phyloP scores from a whole-genome alignment of 2,113 vertebrate genomes.

The Sclerurus mexicanus region DNA sequence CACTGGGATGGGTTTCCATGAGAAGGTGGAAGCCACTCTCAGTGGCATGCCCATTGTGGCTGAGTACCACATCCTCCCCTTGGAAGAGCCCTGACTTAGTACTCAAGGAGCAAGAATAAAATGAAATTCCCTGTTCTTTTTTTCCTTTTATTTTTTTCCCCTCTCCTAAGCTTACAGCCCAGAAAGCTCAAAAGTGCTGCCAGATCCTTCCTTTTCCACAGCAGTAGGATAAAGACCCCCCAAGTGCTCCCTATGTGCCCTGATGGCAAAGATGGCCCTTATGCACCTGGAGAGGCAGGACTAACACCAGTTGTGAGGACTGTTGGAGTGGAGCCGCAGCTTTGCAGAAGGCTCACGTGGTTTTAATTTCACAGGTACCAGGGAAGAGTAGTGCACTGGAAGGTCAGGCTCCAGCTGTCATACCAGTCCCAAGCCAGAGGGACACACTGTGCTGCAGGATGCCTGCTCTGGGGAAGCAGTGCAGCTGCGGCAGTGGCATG shows the following conservation, averaged over 20 bases:
- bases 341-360: neutral
- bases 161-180: neutral
- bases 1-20: accelerated
- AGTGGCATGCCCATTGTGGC: neutral
- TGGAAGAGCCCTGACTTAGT: neutral
- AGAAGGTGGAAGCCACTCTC: neutral
- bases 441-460: neutral
- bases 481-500: neutral
- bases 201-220: neutral
- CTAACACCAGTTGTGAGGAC: neutral
- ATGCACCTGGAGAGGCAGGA: neutral
- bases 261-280: neutral
- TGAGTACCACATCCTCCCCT: neutral
- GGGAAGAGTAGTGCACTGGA: neutral
- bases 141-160: neutral
- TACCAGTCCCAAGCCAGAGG: accelerated
- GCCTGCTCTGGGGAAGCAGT: neutral
- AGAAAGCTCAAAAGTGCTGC: neutral
- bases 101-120: neutral
- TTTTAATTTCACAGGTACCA: neutral
- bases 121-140: neutral
- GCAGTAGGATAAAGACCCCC: accelerated
- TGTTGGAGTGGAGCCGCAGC: neutral
- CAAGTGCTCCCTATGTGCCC: neutral
- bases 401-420: neutral